Base-by-base conservation (phyloP, 2,888 invertebrate species). In the Lycophotia porphyrea region DNA sequence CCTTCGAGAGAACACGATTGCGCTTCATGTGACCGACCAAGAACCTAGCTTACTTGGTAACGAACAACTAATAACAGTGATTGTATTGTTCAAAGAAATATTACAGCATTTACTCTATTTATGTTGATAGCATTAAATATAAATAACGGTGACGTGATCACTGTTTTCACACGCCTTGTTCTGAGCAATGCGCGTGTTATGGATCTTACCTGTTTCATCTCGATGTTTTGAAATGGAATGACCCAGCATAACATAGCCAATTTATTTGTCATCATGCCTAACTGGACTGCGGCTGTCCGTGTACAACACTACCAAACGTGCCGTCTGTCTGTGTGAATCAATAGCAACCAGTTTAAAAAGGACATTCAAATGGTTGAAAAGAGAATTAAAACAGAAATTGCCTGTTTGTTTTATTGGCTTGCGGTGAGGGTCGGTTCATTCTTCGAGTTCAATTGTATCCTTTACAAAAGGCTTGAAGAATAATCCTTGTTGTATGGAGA, bases 161-260 rank as follows among this genome's bases (percentile, higher is more conserved):
- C 65, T 78, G 77, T 79, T 78, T 73, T 73, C 80, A 73, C 60
- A 76, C 55, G 71, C 39, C 70, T 58, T 63, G 73, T 27, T 73
- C 67, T 73, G 80, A 71, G 65, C 61, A 76, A 79, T 42, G 58
- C 27, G 71, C 39, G 66, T 84, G 78, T 74, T 76, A 77, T 72
- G 74, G 34, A 69, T 80, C 27, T 66, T 84, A 79, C 84, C 84
- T 82, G 79, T 71, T 84, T 71, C 75, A 76, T 84, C 76, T 85
- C 71, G 64, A 80, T 81, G 71, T 86, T 80, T 81, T 76, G 69
- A 78, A 74, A 64, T 73, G 66, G 5, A 67, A 68, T 84, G 71
- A 80, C 74, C 74, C 52, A 75, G 68, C 72, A 65, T 66, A 87
- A 72, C 52, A 47, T 44, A 60, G 69, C 31, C 67, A 80, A 83